Evolutionary conservation across 2,888 invertebrate genomes (phyloP).

Genomic region (Drymonia ruficornis): DNA sequence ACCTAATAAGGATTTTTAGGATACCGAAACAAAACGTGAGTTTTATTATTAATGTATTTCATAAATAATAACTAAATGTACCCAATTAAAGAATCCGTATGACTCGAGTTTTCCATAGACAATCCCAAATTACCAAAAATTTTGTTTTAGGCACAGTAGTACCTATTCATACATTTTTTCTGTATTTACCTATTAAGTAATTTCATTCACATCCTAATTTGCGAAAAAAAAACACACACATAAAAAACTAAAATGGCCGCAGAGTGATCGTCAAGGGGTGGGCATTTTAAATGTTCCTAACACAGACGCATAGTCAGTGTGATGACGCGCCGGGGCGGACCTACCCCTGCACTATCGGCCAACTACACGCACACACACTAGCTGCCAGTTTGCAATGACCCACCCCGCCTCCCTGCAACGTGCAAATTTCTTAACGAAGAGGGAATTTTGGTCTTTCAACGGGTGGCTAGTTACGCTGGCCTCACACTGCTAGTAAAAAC

Average conservation of each 20-base stretch:
- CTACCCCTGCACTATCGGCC: conserved; percentile 69
- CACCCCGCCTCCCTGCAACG: conserved; percentile 35
- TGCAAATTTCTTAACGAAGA: conserved; percentile 13
- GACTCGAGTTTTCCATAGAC: too few species aligned
- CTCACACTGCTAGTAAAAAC: conserved; percentile 61
- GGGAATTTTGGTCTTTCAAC: conserved; percentile 35
- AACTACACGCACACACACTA: conserved; percentile 68
- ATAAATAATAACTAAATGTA: too few species aligned
- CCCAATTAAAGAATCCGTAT: too few species aligned
- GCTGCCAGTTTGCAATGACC: conserved; percentile 45
- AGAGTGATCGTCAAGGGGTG: conserved; percentile 77
- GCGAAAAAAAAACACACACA: conserved; percentile 44
- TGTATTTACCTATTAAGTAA: too few species aligned
- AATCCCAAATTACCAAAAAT: too few species aligned
- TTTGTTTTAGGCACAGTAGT: too few species aligned
- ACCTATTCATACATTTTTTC: too few species aligned
- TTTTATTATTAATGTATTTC: too few species aligned
- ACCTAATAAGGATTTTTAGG: too few species aligned
- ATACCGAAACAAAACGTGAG: too few species aligned
- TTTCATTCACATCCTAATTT: conserved; percentile 33
- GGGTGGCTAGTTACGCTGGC: conserved; percentile 55
- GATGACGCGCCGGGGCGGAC: conserved; percentile 75
- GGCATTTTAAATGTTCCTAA: conserved; percentile 83
- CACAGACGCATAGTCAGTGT: conserved; percentile 78
- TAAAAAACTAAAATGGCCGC: conserved; percentile 71